Percentiles rank a stretch among this genome's conserved stretches.
Evolutionary conservation across 2,888 invertebrate species (phyloP).

Genomic region (Drosophila anceps): DNA sequence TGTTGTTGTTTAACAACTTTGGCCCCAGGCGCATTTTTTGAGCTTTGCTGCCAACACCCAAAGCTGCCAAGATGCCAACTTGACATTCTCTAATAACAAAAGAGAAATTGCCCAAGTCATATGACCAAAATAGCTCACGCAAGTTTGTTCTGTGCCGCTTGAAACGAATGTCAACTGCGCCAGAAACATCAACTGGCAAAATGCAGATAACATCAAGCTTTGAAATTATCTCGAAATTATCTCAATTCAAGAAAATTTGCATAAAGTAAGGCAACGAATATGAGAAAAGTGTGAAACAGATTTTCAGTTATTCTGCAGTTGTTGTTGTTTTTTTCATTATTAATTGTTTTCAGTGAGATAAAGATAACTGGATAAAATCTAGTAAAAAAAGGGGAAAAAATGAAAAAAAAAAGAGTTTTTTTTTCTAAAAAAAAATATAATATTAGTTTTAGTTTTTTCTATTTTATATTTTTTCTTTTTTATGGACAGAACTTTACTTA

Average conservation of each 20-base stretch:
- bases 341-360: too few relatives aligned
- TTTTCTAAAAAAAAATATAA: too few relatives aligned
- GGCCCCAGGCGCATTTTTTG: slow-evolving; percentile 53
- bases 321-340: too few relatives aligned
- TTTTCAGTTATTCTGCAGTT: too few relatives aligned
- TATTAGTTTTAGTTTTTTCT: too few relatives aligned
- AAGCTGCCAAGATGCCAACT: slow-evolving; percentile 30
- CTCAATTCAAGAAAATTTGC: background rate
- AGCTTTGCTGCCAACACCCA: slow-evolving; percentile 28
- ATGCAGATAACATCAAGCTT: background rate
- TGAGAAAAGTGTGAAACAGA: background rate
- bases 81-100: slow-evolving; percentile 59
- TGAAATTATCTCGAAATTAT: background rate
- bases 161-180: slow-evolving; percentile 10
- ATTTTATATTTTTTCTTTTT: too few relatives aligned
- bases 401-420: too few relatives aligned
- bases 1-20: slow-evolving; percentile 61
- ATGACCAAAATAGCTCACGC: slow-evolving; percentile 26
- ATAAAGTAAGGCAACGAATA: background rate
- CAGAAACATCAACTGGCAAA: slow-evolving; percentile 20
- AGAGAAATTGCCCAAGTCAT: slow-evolving; percentile 46
- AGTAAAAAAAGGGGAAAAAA: too few relatives aligned
- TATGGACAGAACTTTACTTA: too few relatives aligned
- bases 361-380: too few relatives aligned
- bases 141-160: slow-evolving; percentile 2